These are phyloP conservation scores for Drosophila atripex DNA, from an alignment of 2,888 invertebrate species.

Conservation along the genomic window DNA sequence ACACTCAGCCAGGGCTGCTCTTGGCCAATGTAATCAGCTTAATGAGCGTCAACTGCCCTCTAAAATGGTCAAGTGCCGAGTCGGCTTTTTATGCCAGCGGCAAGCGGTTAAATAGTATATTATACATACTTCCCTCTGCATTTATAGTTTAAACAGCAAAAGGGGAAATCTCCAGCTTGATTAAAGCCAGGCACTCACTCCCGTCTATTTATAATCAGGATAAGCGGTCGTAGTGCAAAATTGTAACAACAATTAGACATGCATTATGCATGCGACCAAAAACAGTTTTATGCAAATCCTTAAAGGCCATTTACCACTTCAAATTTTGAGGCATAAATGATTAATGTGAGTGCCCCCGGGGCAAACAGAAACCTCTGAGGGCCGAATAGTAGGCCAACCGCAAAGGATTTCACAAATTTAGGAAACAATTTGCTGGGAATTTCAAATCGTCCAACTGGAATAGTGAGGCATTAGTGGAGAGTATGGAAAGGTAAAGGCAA, in stretches of 20 bases:
- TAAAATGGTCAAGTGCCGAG: constrained; percentile 35
- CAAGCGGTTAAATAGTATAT: constrained; percentile 46
- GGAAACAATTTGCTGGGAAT: constrained; percentile 19
- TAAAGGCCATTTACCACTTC: constrained; percentile 68
- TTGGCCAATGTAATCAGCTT: constrained; percentile 46
- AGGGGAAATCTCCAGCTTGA: background rate
- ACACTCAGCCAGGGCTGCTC: constrained; percentile 10
- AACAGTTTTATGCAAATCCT: constrained; percentile 67
- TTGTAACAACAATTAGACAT: constrained; percentile 40
- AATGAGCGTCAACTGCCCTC: constrained; percentile 46
- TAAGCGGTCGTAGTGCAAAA: constrained; percentile 11
- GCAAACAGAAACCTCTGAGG: background rate
- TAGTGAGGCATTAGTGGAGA: background rate
- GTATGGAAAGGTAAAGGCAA: background rate
- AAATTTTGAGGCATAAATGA: constrained; percentile 55
- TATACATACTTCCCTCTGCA: constrained; percentile 1
- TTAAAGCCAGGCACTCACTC: background rate
- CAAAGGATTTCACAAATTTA: constrained; percentile 15
- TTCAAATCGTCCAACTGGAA: background rate
- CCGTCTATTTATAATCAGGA: constrained; percentile 26
- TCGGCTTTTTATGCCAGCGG: constrained; percentile 9
- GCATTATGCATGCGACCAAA: constrained; percentile 58
- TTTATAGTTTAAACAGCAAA: constrained; percentile 1
- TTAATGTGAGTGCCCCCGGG: constrained; percentile 36
- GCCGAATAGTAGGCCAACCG: background rate